Evolutionary conservation across 2,113 vertebrate genomes (phyloP).

Genomic region (Paradoxurus hermaphroditus): DNA sequence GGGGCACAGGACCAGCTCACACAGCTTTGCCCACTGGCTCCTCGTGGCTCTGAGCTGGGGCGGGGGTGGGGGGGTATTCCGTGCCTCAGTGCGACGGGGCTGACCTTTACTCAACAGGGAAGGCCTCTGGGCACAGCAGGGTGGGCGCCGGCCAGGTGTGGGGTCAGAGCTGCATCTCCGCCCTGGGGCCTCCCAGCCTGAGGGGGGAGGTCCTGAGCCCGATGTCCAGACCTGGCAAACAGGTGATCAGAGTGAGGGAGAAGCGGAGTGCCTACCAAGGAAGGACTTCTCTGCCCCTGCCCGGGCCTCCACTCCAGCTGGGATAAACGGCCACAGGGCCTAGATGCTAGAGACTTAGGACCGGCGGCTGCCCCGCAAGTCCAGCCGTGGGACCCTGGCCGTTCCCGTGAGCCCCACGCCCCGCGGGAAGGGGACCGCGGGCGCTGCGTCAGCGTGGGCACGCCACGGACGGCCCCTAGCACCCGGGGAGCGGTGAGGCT

Average conservation of each 20-base stretch:
- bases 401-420: not conserved
- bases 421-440: too few species aligned
- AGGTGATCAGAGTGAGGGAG: not conserved
- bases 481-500: accelerated
- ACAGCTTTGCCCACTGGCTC: not conserved
- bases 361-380: accelerated
- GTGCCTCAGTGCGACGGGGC: accelerated
- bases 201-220: accelerated
- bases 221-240: not conserved
- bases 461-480: not conserved
- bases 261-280: not conserved
- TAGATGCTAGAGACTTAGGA: accelerated
- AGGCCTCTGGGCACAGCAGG: too few species aligned
- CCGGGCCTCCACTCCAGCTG: not conserved
- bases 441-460: accelerated
- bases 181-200: accelerated
- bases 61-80: accelerated
- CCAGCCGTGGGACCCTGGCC: not conserved
- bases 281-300: not conserved
- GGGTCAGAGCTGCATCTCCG: not conserved
- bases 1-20: too few species aligned
- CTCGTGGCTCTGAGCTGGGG: not conserved
- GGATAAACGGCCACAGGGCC: not conserved
- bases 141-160: not conserved
- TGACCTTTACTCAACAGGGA: not conserved